Conservation (phyloP, 2,113 vertebrate genomes). For the Hucho hucho region DNA sequence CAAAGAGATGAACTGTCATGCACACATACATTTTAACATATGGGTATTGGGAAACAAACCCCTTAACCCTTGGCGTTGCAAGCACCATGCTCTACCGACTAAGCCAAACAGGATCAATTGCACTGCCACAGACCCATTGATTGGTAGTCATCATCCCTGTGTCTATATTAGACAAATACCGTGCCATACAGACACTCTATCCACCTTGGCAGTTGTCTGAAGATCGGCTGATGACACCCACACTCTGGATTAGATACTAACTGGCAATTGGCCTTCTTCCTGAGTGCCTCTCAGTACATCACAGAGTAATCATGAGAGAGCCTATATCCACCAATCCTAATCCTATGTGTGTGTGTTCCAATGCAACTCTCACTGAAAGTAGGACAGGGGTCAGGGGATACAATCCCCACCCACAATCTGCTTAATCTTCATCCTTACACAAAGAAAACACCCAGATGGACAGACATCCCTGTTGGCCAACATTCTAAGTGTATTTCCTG, state of each 20-base stretch:
- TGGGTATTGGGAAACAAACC: too few relatives aligned
- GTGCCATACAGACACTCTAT: too few relatives aligned
- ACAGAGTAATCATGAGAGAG: background rate
- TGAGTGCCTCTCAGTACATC: background rate
- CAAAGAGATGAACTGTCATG: too few relatives aligned
- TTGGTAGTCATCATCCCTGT: too few relatives aligned
- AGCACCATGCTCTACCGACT: too few relatives aligned
- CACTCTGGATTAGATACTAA: background rate
- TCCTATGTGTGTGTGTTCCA: background rate
- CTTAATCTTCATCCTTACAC: background rate
- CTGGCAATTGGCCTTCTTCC: background rate
- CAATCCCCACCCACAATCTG: conserved; percentile 1
- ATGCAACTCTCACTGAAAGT: background rate
- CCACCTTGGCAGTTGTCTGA: too few relatives aligned
- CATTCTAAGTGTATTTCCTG: too few relatives aligned
- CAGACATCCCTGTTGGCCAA: background rate
- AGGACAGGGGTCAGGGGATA: background rate
- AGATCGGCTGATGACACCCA: background rate
- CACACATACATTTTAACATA: too few relatives aligned
- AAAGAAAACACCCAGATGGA: background rate
- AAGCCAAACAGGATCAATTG: background rate
- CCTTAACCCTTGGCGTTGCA: too few relatives aligned
- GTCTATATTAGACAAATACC: too few relatives aligned
- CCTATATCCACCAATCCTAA: background rate
- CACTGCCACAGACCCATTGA: background rate